These are phyloP conservation scores for Alaudala cheleensis DNA, from an alignment of 2,113 vertebrate species.

Conservation along the genomic window DNA sequence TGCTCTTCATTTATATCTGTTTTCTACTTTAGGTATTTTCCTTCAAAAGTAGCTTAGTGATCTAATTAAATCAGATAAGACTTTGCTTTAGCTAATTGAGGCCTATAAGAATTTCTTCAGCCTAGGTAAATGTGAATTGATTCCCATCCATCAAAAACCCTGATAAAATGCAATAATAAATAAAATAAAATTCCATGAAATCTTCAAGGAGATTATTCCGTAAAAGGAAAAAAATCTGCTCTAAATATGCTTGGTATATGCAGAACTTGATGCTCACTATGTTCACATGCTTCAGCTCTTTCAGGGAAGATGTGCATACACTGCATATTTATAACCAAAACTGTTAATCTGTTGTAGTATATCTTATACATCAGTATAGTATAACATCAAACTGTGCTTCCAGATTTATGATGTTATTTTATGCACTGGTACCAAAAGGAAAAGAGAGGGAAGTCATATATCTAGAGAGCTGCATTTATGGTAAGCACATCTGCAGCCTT, in stretches of 20 bases:
- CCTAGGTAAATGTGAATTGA: background rate
- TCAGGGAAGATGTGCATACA: background rate
- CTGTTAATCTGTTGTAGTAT: background rate
- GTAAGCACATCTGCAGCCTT: background rate
- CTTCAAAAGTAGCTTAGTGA: conserved; percentile 2
- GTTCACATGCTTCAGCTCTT: background rate
- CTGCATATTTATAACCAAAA: background rate
- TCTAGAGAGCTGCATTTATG: background rate
- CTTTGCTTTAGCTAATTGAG: conserved; percentile 11
- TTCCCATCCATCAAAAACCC: background rate
- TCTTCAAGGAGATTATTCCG: background rate
- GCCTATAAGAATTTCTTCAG: background rate
- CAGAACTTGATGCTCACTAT: background rate
- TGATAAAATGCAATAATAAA: background rate
- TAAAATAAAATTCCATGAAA: too few relatives aligned
- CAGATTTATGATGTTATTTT: background rate
- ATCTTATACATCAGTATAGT: background rate
- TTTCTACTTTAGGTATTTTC: background rate
- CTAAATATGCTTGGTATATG: background rate
- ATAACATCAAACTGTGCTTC: background rate
- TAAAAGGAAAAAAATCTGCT: background rate
- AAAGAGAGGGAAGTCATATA: background rate
- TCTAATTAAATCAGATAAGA: conserved; percentile 14
- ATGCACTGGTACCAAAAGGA: background rate
- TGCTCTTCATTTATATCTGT: background rate